Conservation (phyloP, 1,140 invertebrate genomes). For the Anoplolepis gracilipes region DNA sequence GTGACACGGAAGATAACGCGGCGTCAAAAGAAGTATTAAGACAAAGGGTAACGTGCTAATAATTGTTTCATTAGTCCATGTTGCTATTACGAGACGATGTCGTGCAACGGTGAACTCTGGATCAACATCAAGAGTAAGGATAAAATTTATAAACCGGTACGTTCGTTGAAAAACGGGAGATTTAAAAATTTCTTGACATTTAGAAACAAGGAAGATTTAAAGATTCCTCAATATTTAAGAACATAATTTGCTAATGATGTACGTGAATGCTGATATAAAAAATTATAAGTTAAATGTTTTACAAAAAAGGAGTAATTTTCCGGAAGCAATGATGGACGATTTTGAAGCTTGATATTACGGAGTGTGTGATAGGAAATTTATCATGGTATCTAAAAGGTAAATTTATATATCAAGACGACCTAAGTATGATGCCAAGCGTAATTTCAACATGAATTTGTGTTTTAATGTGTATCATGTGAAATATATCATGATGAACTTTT, state of each 20-base stretch:
- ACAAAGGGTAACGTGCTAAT: conserved; percentile 15
- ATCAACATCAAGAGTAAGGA: conserved; percentile 6
- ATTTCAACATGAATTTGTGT: conserved; percentile 30
- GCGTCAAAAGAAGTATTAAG: conserved; percentile 15
- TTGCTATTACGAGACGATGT: not conserved
- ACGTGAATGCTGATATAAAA: not conserved
- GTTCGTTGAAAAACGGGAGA: not conserved
- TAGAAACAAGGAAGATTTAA: not conserved
- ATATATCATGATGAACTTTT: conserved; percentile 26
- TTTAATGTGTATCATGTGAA: conserved; percentile 1
- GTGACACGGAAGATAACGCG: conserved; percentile 21
- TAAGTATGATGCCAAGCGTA: conserved; percentile 38
- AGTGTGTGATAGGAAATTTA: conserved; percentile 17
- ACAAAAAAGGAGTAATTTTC: not conserved
- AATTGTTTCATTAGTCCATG: conserved; percentile 34
- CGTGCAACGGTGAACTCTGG: not conserved
- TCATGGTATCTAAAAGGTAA: not conserved
- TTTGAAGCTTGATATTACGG: conserved; percentile 4
- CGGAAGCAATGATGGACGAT: not conserved
- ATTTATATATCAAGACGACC: conserved; percentile 31
- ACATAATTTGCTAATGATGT: not conserved
- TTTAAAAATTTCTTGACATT: conserved; percentile 5
- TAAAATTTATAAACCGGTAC: not conserved
- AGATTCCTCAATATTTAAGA: not conserved
- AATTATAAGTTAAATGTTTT: not conserved